Evolutionary conservation across 2,797 vertebrate genomes (phyloP), one percentile per base, ranked within the genome.

Genomic region (Babyrousa celebensis): DNA sequence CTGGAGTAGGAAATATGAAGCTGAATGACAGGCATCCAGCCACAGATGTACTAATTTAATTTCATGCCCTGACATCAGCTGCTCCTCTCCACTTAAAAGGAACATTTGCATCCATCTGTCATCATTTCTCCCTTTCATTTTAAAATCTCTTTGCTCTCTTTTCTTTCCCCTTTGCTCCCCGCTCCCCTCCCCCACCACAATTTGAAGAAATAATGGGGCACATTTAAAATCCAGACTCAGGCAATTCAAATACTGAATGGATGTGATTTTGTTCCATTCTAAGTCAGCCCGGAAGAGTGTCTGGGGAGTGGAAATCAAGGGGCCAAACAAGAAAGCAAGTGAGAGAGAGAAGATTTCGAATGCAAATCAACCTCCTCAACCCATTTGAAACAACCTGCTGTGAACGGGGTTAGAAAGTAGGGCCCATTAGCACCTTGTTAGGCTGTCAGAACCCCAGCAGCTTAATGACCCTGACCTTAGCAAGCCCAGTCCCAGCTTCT

Each of bases 1-100:
- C 97, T 95, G 97, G 96, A 97, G 96, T 97, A 98, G 97, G 98
- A 98, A 98, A 94, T 95, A 74, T 23, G 96, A 97, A 95, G 95
- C 97, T 97, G 97, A 98, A 97, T 97, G 98, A 98, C 98, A 98
- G 70, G 96, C 96, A 98, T 98, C 98, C 98, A 98, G 98, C 98
- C 98, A 97, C 98, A 98, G 98, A 98, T 98, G 98, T 96, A 98
- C 98, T 98, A 97, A 98, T 98, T 98, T 98, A 98, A 98, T 99
- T 98, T 98, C 98, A 98, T 98, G 98, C 98, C 97, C 98, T 89
- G 88, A 97, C 98, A 98, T 98, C 98, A 98, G 98, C 98, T 98
- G 98, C 98, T 97, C 96, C 89, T 95, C 95, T 96, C 96, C 96
- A 96, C 97, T 96, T 97, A 98, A 98, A 96, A 98, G 98, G 97